phyloP scores from a whole-genome alignment of 2,888 invertebrate genomes.

The Caenorhabditis sinica region DNA sequence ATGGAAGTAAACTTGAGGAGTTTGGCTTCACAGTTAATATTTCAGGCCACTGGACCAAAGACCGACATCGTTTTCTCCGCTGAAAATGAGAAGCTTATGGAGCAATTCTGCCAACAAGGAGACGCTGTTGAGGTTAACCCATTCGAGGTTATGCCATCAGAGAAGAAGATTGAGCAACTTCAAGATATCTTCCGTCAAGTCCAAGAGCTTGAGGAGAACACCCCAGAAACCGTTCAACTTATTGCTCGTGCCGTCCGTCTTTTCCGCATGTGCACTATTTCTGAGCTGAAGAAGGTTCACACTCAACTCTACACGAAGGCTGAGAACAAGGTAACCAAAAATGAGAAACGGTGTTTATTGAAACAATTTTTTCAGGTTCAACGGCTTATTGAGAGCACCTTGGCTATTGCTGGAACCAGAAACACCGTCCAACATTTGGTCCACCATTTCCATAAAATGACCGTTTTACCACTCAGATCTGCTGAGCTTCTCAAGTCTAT shows the following conservation, averaged over 20 bases:
- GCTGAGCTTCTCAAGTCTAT: slow-evolving; percentile 71
- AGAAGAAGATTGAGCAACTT: slow-evolving; percentile 64
- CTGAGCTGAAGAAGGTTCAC: slow-evolving; percentile 74
- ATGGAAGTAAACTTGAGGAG: background rate
- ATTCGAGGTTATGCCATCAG: slow-evolving; percentile 54
- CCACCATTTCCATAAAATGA: slow-evolving; percentile 56
- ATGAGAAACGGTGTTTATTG: background rate
- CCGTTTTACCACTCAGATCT: slow-evolving; percentile 62
- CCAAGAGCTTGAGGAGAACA: slow-evolving; percentile 62
- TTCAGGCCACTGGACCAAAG: slow-evolving; percentile 60
- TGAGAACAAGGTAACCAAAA: slow-evolving; percentile 39
- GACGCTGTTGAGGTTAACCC: slow-evolving; percentile 59
- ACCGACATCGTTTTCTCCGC: slow-evolving; percentile 66
- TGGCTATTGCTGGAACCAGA: slow-evolving; percentile 74
- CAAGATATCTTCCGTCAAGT: slow-evolving; percentile 60
- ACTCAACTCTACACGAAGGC: slow-evolving; percentile 51
- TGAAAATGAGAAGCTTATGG: slow-evolving; percentile 64
- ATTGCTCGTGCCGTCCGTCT: slow-evolving; percentile 75
- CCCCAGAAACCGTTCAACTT: slow-evolving; percentile 64
- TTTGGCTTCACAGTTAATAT: background rate
- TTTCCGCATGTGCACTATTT: slow-evolving; percentile 71
- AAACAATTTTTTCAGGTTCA: slow-evolving; percentile 40
- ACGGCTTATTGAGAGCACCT: slow-evolving; percentile 69
- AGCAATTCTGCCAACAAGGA: slow-evolving; percentile 73
- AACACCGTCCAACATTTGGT: slow-evolving; percentile 71